Evolutionary conservation across 1,140 invertebrate genomes (phyloP).

Genomic region (Monomorium pharaonis): DNA sequence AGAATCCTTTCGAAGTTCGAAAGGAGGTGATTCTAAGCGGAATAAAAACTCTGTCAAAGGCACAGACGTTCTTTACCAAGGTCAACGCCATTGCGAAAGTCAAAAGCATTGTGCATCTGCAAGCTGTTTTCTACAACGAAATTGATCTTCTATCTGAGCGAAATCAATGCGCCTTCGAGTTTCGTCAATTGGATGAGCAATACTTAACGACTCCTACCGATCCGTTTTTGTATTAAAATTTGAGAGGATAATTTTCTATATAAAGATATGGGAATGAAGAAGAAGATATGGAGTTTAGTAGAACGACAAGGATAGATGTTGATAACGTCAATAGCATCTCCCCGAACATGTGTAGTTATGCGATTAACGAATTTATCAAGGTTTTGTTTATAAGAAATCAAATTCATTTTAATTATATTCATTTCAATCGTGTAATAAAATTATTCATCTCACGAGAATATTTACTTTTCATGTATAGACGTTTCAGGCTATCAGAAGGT

Average conservation of each 20-base stretch:
- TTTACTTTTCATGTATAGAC: too few relatives aligned
- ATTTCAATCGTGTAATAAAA: too few relatives aligned
- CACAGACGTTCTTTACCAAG: slow-evolving; percentile 89
- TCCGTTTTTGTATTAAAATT: slow-evolving; percentile 74
- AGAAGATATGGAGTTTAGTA: too few relatives aligned
- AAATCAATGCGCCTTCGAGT: slow-evolving; percentile 91
- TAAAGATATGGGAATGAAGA: neutral
- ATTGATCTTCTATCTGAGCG: slow-evolving; percentile 88
- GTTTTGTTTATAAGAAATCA: too few relatives aligned
- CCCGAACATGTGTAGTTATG: too few relatives aligned
- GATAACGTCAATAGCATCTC: too few relatives aligned
- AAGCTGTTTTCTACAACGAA: slow-evolving; percentile 88
- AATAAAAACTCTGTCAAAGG: slow-evolving; percentile 88
- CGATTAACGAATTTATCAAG: too few relatives aligned
- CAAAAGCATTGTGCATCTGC: slow-evolving; percentile 90
- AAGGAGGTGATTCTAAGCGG: slow-evolving; percentile 87
- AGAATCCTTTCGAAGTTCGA: slow-evolving; percentile 82
- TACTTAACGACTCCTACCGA: slow-evolving; percentile 84
- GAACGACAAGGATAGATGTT: too few relatives aligned
- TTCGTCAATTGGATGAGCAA: slow-evolving; percentile 89
- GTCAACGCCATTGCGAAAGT: slow-evolving; percentile 90
- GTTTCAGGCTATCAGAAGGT: too few relatives aligned
- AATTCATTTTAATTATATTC: too few relatives aligned
- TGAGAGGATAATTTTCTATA: neutral
- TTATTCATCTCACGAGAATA: too few relatives aligned